Base-by-base conservation (phyloP, 1,140 invertebrate species). In the Megathymus violae region DNA sequence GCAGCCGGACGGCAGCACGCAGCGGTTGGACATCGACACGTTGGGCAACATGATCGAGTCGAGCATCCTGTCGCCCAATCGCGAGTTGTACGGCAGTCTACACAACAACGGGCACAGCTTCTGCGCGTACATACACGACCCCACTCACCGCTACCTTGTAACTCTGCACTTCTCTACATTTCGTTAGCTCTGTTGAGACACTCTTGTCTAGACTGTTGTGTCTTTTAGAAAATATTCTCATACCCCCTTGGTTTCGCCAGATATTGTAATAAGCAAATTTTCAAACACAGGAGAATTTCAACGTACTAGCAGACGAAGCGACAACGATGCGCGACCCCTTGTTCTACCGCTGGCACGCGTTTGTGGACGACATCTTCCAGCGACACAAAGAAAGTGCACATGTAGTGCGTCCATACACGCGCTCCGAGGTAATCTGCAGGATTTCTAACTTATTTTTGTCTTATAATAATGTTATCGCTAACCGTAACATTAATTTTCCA, bases 251-350 rank as follows among this genome's bases (percentile, higher is more conserved):
- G n/a, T n/a, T n/a, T n/a, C n/a, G n/a, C n/a, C n/a, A n/a, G n/a
- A n/a, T n/a, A n/a, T n/a, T n/a, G n/a, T n/a, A n/a, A n/a, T n/a
- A n/a, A n/a, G n/a, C n/a, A n/a, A n/a, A n/a, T n/a, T n/a, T n/a
- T n/a, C n/a, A n/a, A n/a, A n/a, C 27, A 60, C 69, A 93, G 92
- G 94, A 94, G 88, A 88, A 88, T 1, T 93, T 93, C 61, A 86
- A 93, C 40, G 92, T 95, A 0, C 94, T 95, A 85, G 94, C 92
- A 7, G 94, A 95, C 70, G 91, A 93, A n/a, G 93, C 94, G 0
- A 95, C 94, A 0, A 92, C 94, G n/a, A 94, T 95, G 93, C 88
- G 94, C 38, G 95, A 95, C 82, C 95, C 95, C 0, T 89, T 94
- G 58, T 95, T 95, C 82, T 95, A 94, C 80, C 92, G 94, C 62